Base-by-base conservation (phyloP, 2,797 vertebrate species). In the Philypnodon macrostomus region DNA sequence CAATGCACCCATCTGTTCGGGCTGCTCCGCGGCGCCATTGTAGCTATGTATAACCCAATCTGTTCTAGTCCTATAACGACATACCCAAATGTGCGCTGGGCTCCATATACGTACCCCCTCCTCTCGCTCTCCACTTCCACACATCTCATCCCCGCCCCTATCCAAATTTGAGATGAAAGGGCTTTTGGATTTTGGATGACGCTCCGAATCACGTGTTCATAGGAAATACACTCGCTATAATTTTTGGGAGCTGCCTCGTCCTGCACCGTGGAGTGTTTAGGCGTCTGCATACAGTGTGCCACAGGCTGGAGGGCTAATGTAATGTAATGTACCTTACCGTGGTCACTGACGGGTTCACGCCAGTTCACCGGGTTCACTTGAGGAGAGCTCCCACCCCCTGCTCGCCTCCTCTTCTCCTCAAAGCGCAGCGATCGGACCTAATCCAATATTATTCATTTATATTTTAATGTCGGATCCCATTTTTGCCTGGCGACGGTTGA, bases 141-240 rank as follows among this genome's bases (percentile, higher is more conserved):
- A 70, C 27, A 72, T 67, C 63, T 47, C 58, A 65, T 77, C 80
- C 83, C 85, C 87, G 75, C 82, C 87, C 75, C 76, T 86, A 72
- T 81, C 85, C 81, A 86, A 87, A 80, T 84, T 76, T 87, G 63
- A 89, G 83, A 88, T 88, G 87, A 88, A 90, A 88, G 88, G 81
- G 78, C 85, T 91, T 89, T 85, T 86, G 87, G 85, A 84, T 89
- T 86, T 88, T 88, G 87, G 84, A 85, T 90, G 89, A 89, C 89
- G 88, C 87, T 86, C 77, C 69, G 71, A 71, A 80, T 91, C 89
- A 90, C 89, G 88, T 91, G 90, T 81, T 74, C 88, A 73, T 82
- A 85, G 83, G 83, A 88, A 88, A 86, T 76, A 86, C 86, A 86
- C 85, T 85, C 80, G 84, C 83, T 87, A 77, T 87, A 80, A 84